Evolutionary conservation across 2,888 invertebrate species (phyloP), one percentile per base, ranked within the genome.

Genomic region (Dioctria rufipes): DNA sequence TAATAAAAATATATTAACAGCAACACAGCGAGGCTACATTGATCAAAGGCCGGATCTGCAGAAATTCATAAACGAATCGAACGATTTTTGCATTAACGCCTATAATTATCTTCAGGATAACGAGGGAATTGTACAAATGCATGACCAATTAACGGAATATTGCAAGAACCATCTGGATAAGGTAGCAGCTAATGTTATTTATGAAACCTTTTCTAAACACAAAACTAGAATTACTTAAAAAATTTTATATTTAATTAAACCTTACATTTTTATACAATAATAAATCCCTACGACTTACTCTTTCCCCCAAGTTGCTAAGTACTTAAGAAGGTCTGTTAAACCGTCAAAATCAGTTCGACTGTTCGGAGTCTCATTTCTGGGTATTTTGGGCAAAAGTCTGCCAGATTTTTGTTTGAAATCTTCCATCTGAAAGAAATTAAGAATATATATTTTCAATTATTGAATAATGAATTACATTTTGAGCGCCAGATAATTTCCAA

Each of bases 401-500:
- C 97, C 96, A 90, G 95, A 92, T 91, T 94, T 96, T 69, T 91
- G 84, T 83, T 95, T 91, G 88, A 98, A 97, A 84, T 98, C 97
- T 85, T 93, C 91, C 77, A 96, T 90, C 96, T 96, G 87, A 77
- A 90, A 90, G 80, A 83, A 81, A 82, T 40, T 51, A 67, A 4
- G 46, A 11, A 25, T 8, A 39, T 39, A 78, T 65, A 66, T 49
- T 9, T 66, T 42, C 43, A 6, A 67, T 2, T 63, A 77, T 63
- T 6, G 66, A 67, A 77, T 37, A n/a, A 40, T 37, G 3, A 82
- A 92, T 91, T 90, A 96, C 96, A 91, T 94, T 92, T 85, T 92
- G 92, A 40, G 96, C 97, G 80, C 97, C 97, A 60, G 96, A 94
- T 11, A 96, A 86, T 89, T 97, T 97, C 95, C 96, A 98, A 81